Evolutionary conservation across 2,113 vertebrate genomes (phyloP).

Genomic region (Gadus macrocephalus): DNA sequence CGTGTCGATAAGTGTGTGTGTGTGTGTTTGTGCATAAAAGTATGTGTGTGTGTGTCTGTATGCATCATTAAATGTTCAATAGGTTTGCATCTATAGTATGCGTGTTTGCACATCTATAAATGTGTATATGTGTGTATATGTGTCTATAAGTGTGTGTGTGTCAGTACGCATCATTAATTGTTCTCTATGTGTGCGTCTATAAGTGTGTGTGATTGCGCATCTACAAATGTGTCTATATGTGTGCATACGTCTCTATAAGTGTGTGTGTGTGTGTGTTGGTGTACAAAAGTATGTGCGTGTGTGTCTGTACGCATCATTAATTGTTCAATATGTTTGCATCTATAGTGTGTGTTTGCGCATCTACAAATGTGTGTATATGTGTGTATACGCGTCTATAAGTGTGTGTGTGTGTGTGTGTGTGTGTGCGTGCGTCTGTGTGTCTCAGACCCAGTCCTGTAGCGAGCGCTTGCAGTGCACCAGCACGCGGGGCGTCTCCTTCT

Average conservation of each 20-base stretch:
- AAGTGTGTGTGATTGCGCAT: no score
- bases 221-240: not conserved
- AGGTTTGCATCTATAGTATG: not conserved
- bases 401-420: not conserved
- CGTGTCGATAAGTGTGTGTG: no score
- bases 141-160: not conserved
- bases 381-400: not conserved
- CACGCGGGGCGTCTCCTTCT: constrained; percentile 85
- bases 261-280: not conserved
- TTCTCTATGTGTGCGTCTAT: no score
- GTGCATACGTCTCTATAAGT: not conserved
- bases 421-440: not conserved
- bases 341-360: constrained; percentile 2
- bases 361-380: not conserved
- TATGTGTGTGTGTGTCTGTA: constrained; percentile 26
- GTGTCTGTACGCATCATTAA: constrained; percentile 24
- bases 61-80: not conserved
- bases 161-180: constrained; percentile 46
- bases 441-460: constrained; percentile 96
- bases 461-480: constrained; percentile 97
- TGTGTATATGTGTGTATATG: not conserved
- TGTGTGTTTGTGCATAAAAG: not conserved
- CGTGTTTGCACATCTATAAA: constrained; percentile 3
- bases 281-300: constrained; percentile 2
- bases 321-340: not conserved